Conservation (phyloP, 2,113 vertebrate genomes). For the Stigmatopora nigra region DNA sequence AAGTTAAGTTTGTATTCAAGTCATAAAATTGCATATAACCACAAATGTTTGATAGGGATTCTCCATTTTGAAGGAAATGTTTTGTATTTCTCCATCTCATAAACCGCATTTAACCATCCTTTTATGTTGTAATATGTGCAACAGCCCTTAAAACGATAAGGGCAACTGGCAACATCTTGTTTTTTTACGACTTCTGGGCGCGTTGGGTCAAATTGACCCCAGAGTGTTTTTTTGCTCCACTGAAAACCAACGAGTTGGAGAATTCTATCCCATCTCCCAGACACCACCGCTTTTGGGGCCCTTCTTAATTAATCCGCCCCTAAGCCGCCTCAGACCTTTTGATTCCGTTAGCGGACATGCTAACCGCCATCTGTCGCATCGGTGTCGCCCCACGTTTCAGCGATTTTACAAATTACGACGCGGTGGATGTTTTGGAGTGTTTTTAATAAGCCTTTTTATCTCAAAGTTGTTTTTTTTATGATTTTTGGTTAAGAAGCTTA, state of each 20-base stretch:
- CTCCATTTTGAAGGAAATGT: not conserved
- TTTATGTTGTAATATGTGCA: not conserved
- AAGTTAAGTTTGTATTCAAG: not conserved
- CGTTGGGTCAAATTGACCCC: not conserved
- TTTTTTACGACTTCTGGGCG: not conserved
- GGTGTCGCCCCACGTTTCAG: conserved; percentile 1
- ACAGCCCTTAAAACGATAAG: too few species aligned
- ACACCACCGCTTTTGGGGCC: not conserved
- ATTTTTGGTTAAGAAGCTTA: conserved; percentile 32
- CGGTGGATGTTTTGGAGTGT: not conserved
- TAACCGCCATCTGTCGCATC: conserved; percentile 17
- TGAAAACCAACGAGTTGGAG: not conserved
- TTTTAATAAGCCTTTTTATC: conserved; percentile 18
- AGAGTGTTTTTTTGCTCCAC: not conserved
- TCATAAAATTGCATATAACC: not conserved
- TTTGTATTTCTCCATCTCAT: not conserved
- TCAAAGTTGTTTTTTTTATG: conserved; percentile 1
- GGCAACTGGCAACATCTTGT: too few species aligned
- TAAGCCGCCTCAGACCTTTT: conserved; percentile 23
- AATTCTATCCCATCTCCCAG: not conserved
- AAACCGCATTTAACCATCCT: not conserved
- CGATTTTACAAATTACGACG: not conserved
- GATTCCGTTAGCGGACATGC: conserved; percentile 29
- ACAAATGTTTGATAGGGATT: not conserved
- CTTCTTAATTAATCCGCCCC: conserved; percentile 42